Evolutionary conservation across 2,888 invertebrate genomes (phyloP).

Genomic region (Synanthedon vespiformis): DNA sequence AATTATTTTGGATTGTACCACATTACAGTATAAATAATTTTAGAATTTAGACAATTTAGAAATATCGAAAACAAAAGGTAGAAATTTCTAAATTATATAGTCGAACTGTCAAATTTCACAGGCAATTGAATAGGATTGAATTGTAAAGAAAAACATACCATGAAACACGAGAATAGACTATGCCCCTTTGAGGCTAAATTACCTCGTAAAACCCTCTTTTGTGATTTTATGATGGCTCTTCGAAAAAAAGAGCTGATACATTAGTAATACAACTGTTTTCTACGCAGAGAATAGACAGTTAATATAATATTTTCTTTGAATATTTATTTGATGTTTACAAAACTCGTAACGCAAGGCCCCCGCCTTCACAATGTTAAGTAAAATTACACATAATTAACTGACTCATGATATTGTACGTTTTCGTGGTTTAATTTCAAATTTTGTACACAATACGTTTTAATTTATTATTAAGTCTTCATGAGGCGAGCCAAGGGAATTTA

Average conservation of each 20-base stretch:
- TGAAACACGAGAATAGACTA: slow-evolving; percentile 12
- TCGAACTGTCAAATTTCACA: neutral
- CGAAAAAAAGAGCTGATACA: slow-evolving; percentile 13
- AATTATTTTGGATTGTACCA: too few species aligned
- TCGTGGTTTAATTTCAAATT: too few species aligned
- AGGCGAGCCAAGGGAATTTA: too few species aligned
- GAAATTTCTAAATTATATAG: too few species aligned
- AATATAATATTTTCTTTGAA: neutral
- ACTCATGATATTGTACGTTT: too few species aligned
- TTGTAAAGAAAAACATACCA: slow-evolving; percentile 13
- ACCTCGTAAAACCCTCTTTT: slow-evolving; percentile 13
- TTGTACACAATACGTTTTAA: neutral
- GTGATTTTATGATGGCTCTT: slow-evolving; percentile 19
- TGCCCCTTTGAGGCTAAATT: slow-evolving; percentile 16
- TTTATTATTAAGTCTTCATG: slow-evolving; percentile 5
- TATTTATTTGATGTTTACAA: neutral
- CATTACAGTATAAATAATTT: too few species aligned
- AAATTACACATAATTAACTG: too few species aligned
- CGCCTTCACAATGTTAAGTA: too few species aligned
- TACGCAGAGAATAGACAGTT: neutral
- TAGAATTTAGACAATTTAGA: too few species aligned
- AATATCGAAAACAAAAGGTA: too few species aligned
- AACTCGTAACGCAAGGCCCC: neutral
- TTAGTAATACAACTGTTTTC: slow-evolving; percentile 5
- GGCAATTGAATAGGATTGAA: neutral